Evolutionary conservation across 2,888 invertebrate genomes (phyloP).

Genomic region (Chrysina gloriosa): DNA sequence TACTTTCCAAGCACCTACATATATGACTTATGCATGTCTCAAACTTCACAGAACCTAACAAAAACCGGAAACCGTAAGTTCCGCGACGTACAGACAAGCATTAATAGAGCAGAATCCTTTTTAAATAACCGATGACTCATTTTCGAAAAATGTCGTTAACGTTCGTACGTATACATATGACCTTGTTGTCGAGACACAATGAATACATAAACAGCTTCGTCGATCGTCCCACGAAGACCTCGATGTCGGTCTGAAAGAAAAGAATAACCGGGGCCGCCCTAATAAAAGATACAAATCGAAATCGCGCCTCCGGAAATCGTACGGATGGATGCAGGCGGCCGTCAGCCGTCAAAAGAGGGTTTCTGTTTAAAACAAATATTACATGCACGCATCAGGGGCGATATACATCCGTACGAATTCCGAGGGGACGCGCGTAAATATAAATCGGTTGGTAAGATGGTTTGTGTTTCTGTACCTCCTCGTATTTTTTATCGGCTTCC

Average conservation of each 20-base stretch:
- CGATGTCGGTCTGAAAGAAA: conserved; percentile 9
- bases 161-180: conserved; percentile 35
- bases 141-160: conserved; percentile 29
- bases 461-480: conserved; percentile 84
- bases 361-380: too few relatives aligned
- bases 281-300: conserved; percentile 46
- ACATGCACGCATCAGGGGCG: background rate
- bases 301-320: conserved; percentile 44
- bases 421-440: conserved; percentile 34
- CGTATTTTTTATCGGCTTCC: conserved; percentile 99
- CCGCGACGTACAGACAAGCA: background rate
- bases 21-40: background rate
- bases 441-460: conserved; percentile 15
- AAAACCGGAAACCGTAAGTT: conserved; percentile 13
- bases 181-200: conserved; percentile 44
- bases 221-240: conserved; percentile 25
- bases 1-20: too few relatives aligned
- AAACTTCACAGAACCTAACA: background rate
- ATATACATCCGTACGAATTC: conserved; percentile 59
- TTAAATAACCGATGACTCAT: conserved; percentile 37
- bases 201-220: conserved; percentile 29
- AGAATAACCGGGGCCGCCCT: conserved; percentile 26
- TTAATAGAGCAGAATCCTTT: background rate
- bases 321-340: too few relatives aligned
- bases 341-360: too few relatives aligned